Percentiles rank a stretch among this genome's conserved stretches.
These are phyloP conservation scores for Sebastes cheni DNA, from an alignment of 2,797 vertebrate species.

Conservation along the genomic window DNA sequence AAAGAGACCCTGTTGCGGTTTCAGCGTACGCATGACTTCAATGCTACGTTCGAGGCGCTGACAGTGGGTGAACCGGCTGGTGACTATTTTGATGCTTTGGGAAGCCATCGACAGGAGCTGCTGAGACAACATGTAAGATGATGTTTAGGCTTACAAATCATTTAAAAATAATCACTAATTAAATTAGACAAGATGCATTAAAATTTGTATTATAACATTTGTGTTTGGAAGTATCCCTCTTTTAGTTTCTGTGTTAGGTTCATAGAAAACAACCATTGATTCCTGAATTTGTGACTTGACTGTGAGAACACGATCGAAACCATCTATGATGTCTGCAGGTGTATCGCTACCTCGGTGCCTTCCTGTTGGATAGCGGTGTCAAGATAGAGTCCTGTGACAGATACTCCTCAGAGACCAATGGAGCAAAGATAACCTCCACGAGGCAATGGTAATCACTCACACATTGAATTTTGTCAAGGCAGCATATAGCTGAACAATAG, in stretches of 20 bases:
- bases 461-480: not conserved
- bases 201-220: not conserved
- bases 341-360: conserved; percentile 90
- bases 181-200: not conserved
- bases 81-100: conserved; percentile 86
- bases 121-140: conserved; percentile 89
- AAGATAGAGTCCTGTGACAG: conserved; percentile 89
- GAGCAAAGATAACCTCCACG: conserved; percentile 91
- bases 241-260: not conserved
- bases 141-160: not conserved
- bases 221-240: not conserved
- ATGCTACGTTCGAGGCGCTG: conserved; percentile 87
- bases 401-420: conserved; percentile 93
- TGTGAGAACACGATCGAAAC: not conserved
- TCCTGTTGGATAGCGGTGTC: conserved; percentile 92
- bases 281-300: not conserved
- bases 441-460: conserved; percentile 84
- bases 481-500: not conserved
- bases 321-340: conserved; percentile 75
- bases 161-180: not conserved
- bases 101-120: conserved; percentile 86
- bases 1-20: conserved; percentile 90
- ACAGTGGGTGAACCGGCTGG: conserved; percentile 88
- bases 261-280: not conserved
- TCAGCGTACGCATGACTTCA: conserved; percentile 89